phyloP scores from a whole-genome alignment of 2,888 invertebrate species.

The Sinodicranocentrus sp. region DNA sequence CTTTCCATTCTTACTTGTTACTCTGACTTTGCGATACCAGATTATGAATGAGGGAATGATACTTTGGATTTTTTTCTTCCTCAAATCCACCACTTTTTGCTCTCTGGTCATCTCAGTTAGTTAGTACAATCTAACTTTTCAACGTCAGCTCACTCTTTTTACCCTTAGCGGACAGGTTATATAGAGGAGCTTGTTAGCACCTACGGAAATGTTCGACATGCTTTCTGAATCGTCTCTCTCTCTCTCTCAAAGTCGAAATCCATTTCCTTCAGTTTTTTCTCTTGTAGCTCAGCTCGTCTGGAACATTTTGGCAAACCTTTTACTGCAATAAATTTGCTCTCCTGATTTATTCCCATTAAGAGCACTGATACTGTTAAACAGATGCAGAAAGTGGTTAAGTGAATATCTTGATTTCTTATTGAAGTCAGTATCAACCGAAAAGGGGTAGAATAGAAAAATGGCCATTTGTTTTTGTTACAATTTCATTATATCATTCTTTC shows the following conservation, averaged over 20 bases:
- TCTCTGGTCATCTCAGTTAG: background rate
- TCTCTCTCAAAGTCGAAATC: background rate
- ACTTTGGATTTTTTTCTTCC: too few species aligned
- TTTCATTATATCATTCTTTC: background rate
- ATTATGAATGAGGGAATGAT: too few species aligned
- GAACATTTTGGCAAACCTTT: conserved; percentile 22
- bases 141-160: background rate
- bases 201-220: conserved; percentile 39
- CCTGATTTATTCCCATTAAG: conserved; percentile 12
- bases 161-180: background rate
- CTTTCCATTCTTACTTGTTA: too few species aligned
- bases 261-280: background rate
- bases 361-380: conserved; percentile 17
- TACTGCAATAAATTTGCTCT: conserved; percentile 11
- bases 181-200: conserved; percentile 21
- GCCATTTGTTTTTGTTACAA: too few species aligned
- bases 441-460: too few species aligned
- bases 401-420: background rate
- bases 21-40: too few species aligned
- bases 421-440: too few species aligned
- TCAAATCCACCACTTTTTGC: too few species aligned
- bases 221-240: conserved; percentile 27
- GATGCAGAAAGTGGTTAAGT: background rate
- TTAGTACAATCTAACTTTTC: background rate
- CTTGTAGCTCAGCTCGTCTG: conserved; percentile 15